These are phyloP conservation scores for Micrasema minimum DNA, from an alignment of 1,140 invertebrate genomes.

Conservation along the genomic window DNA sequence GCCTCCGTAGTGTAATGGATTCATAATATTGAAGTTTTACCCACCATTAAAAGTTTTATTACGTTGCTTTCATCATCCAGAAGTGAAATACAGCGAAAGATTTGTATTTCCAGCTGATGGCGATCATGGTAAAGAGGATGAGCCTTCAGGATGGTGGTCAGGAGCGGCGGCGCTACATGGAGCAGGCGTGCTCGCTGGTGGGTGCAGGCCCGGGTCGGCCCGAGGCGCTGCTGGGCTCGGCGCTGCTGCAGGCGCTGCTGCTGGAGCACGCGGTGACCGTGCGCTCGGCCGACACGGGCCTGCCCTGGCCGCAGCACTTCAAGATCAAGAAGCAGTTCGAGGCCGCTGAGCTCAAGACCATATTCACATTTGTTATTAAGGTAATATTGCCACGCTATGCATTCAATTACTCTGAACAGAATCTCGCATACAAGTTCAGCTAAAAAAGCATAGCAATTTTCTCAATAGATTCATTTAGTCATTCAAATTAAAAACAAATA, in stretches of 20 bases:
- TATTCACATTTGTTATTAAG: slow-evolving; percentile 70
- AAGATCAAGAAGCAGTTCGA: slow-evolving; percentile 88
- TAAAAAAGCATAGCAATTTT: too few relatives aligned
- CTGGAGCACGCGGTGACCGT: slow-evolving; percentile 89
- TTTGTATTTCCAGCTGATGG: slow-evolving; percentile 81
- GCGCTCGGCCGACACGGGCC: slow-evolving; percentile 84
- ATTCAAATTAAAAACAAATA: too few relatives aligned
- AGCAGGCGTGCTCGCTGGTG: slow-evolving; percentile 79
- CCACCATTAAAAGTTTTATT: too few relatives aligned
- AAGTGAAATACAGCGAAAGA: too few relatives aligned
- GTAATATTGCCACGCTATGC: too few relatives aligned
- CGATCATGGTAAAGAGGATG: slow-evolving; percentile 86
- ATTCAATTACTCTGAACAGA: too few relatives aligned
- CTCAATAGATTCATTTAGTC: too few relatives aligned
- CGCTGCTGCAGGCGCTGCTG: slow-evolving; percentile 82
- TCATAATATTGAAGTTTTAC: too few relatives aligned
- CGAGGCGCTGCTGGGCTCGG: slow-evolving; percentile 75
- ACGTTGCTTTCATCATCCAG: too few relatives aligned
- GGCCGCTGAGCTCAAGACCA: slow-evolving; percentile 78
- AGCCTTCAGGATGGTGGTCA: slow-evolving; percentile 78
- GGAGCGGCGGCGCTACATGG: slow-evolving; percentile 76
- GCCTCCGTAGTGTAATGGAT: too few relatives aligned
- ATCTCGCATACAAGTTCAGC: too few relatives aligned
- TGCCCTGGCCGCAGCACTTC: slow-evolving; percentile 89
- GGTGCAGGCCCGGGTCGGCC: slow-evolving; percentile 23